A percentile compares a stretch with the other conserved stretches of the same genome.
phyloP scores from a whole-genome alignment of 2,797 vertebrate species.

The Myiothlypis coronata region DNA sequence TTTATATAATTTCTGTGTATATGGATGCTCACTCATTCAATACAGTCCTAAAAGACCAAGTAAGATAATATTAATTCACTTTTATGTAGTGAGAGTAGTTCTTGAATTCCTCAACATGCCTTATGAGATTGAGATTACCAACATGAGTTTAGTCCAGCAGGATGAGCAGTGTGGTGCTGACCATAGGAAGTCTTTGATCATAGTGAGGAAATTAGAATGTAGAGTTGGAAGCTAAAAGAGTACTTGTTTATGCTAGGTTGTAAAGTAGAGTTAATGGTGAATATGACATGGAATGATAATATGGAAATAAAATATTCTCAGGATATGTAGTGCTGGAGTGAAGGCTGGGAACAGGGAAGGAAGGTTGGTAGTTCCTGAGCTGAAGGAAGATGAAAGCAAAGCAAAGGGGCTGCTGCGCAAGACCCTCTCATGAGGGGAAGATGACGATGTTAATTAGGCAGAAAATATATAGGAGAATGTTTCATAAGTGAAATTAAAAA shows the following conservation, averaged over 20 bases:
- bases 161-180: background rate
- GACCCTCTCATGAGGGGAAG: background rate
- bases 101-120: background rate
- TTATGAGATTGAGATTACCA: background rate
- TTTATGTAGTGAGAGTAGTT: background rate
- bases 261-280: background rate
- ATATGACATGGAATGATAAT: background rate
- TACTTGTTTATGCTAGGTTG: background rate
- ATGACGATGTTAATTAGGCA: background rate
- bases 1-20: background rate
- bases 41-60: background rate
- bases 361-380: background rate
- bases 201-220: background rate
- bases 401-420: background rate
- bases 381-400: background rate
- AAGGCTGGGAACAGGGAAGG: background rate
- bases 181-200: background rate
- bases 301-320: background rate
- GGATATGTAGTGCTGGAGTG: background rate
- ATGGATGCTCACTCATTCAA: background rate
- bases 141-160: background rate
- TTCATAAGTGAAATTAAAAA: background rate
- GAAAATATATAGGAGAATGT: background rate
- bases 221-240: background rate
- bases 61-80: background rate